A percentile compares a stretch with the other conserved stretches of the same genome.
phyloP scores from a whole-genome alignment of 2,888 invertebrate species.

The Mesopsocus fuscifrons region DNA sequence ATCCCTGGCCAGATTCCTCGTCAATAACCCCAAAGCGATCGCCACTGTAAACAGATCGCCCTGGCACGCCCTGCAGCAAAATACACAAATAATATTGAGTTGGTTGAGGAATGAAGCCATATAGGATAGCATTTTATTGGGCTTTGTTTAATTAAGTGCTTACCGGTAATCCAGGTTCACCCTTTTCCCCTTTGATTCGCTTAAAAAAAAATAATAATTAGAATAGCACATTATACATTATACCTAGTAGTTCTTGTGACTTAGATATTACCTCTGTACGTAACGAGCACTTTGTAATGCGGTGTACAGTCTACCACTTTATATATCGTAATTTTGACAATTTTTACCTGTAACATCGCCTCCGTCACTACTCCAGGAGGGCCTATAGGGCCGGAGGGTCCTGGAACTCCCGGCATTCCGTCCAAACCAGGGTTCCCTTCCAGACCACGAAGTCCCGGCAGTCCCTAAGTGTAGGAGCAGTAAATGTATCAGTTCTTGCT shows the following conservation, averaged over 20 bases:
- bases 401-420: conserved; percentile 30
- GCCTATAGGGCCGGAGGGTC: conserved; percentile 29
- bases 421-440: conserved; percentile 21
- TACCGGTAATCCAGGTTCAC: conserved; percentile 12
- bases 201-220: conserved; percentile 14
- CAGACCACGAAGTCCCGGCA: conserved; percentile 21
- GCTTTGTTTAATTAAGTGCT: too few relatives aligned
- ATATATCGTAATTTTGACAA: too few relatives aligned
- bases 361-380: conserved; percentile 19
- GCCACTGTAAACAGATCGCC: conserved; percentile 16
- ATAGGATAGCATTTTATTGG: too few relatives aligned
- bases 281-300: conserved; percentile 8
- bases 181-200: conserved; percentile 16
- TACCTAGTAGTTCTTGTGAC: too few relatives aligned
- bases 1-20: background rate
- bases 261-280: too few relatives aligned
- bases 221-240: too few relatives aligned
- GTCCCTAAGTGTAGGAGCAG: conserved; percentile 21
- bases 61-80: conserved; percentile 21
- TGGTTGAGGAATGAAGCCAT: too few relatives aligned
- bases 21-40: too few relatives aligned
- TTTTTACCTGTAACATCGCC: background rate
- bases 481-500: too few relatives aligned
- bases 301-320: background rate
- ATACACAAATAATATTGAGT: too few relatives aligned